phyloP scores from a whole-genome alignment of 2,113 vertebrate genomes.

The Hucho hucho region DNA sequence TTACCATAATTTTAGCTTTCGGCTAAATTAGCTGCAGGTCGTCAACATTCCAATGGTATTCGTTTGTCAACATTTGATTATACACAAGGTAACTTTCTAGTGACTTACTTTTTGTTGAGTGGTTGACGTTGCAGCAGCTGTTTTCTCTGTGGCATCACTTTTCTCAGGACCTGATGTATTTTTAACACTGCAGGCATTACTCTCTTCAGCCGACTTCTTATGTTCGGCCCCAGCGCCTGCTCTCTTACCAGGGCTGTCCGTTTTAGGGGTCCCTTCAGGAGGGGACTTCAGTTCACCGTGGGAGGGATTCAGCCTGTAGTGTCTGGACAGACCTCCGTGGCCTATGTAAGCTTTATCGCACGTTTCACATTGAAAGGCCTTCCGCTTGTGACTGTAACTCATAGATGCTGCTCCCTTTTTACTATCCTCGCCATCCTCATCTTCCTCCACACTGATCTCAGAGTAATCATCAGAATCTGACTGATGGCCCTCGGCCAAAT shows the following conservation, averaged over 20 bases:
- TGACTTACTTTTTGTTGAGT: slow-evolving; percentile 40
- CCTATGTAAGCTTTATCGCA: slow-evolving; percentile 96
- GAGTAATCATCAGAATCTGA: slow-evolving; percentile 97
- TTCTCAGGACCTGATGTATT: neutral
- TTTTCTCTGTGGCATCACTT: slow-evolving; percentile 12
- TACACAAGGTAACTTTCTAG: neutral
- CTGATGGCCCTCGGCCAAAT: slow-evolving; percentile 85
- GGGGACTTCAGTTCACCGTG: slow-evolving; percentile 74
- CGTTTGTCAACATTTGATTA: neutral
- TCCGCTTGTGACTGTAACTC: slow-evolving; percentile 79
- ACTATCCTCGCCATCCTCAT: slow-evolving; percentile 72
- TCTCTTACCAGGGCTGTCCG: neutral
- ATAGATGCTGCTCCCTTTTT: slow-evolving; percentile 19
- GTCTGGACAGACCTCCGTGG: slow-evolving; percentile 88
- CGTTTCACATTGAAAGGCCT: slow-evolving; percentile 81
- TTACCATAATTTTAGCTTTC: too few relatives aligned
- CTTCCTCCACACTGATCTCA: slow-evolving; percentile 90
- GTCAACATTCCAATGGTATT: neutral
- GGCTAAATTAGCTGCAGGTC: neutral
- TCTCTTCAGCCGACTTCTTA: neutral
- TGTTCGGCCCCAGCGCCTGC: slow-evolving; percentile 9
- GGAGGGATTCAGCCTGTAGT: slow-evolving; percentile 87
- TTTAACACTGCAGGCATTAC: neutral
- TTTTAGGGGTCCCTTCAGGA: neutral
- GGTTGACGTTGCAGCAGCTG: slow-evolving; percentile 14